Conservation (phyloP, 1,140 invertebrate genomes). For the Zaprionus nigranus region DNA sequence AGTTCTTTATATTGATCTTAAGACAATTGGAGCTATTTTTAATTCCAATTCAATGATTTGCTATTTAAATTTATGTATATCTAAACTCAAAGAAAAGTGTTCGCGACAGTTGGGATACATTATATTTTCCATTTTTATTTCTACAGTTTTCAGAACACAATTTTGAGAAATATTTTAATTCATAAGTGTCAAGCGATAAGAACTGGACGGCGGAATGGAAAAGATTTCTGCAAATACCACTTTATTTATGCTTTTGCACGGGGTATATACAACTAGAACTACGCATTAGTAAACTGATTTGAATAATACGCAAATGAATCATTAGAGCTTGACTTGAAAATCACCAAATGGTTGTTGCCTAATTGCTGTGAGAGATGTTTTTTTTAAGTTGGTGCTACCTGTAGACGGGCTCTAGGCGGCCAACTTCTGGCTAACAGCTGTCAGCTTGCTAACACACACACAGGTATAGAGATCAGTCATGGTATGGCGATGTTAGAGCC, state of each 20-base stretch:
- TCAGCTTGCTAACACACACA: background rate
- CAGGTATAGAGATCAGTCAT: background rate
- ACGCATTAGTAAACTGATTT: background rate
- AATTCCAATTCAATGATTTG: no score
- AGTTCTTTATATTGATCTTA: no score
- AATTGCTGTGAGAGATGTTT: background rate
- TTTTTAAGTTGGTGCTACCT: background rate
- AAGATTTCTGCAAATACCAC: slow-evolving; percentile 62
- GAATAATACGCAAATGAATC: background rate
- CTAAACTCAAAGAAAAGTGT: background rate
- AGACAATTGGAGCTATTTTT: no score
- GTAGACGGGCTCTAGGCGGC: background rate
- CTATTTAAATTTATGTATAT: no score
- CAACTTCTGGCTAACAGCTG: background rate
- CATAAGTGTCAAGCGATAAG: slow-evolving; percentile 56
- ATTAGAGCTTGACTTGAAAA: background rate
- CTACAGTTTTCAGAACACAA: slow-evolving; percentile 28
- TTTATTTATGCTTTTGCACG: slow-evolving; percentile 9
- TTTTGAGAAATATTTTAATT: slow-evolving; percentile 45
- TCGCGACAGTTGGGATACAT: background rate
- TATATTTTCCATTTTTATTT: slow-evolving; percentile 5
- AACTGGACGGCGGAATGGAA: slow-evolving; percentile 34
- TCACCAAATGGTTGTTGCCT: background rate
- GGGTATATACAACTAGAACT: background rate
- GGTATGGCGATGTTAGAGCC: no score